Conservation (phyloP, 2,888 invertebrate genomes). For the Nomada hirtipes region DNA sequence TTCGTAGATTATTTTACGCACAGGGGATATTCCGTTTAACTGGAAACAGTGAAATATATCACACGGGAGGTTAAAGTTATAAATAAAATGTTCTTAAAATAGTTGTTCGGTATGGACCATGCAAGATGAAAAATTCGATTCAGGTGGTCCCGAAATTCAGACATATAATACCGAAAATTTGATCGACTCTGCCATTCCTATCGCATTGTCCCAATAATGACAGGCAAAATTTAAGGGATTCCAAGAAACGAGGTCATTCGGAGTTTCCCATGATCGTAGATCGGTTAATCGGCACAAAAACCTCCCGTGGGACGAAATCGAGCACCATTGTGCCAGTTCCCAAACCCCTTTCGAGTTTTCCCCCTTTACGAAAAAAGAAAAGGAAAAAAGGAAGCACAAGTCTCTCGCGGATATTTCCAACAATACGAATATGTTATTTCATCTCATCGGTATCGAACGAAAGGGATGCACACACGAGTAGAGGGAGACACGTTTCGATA, state of each 20-base stretch:
- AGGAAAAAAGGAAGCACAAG: slow-evolving; percentile 36
- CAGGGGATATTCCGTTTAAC: no score
- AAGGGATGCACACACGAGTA: slow-evolving; percentile 12
- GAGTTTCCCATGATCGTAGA: slow-evolving; percentile 51
- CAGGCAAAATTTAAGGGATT: slow-evolving; percentile 19
- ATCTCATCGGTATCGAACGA: slow-evolving; percentile 40
- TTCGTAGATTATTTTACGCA: no score
- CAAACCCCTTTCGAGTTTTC: slow-evolving; percentile 68
- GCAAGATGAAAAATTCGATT: no score
- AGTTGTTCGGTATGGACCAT: no score
- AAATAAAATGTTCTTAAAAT: no score
- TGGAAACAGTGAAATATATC: no score
- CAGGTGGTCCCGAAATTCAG: background rate
- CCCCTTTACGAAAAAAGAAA: slow-evolving; percentile 46
- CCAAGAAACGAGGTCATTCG: slow-evolving; percentile 44
- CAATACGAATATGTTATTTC: slow-evolving; percentile 69
- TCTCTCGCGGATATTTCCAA: slow-evolving; percentile 41
- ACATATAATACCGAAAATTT: background rate
- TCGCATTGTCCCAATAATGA: background rate
- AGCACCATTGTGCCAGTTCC: slow-evolving; percentile 47
- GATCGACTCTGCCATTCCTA: background rate
- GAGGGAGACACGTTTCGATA: background rate
- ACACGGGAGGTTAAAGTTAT: no score
- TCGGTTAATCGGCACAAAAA: slow-evolving; percentile 33
- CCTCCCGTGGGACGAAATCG: slow-evolving; percentile 33